Conservation (phyloP, 1,140 invertebrate genomes). For the Eubasilissa regina region DNA sequence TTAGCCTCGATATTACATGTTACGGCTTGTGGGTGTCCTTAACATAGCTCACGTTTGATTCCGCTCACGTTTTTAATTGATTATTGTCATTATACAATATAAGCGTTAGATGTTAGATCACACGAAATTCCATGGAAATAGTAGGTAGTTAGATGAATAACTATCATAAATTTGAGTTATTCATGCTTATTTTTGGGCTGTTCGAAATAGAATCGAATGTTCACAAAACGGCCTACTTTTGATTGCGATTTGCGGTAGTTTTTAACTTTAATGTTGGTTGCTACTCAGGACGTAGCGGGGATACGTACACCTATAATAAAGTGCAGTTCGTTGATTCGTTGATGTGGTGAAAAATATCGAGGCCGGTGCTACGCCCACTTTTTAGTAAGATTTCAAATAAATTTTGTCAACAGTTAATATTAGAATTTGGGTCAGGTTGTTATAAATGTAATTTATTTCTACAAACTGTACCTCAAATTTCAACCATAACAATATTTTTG, state of each 20-base stretch:
- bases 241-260: neutral
- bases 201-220: slow-evolving; percentile 15
- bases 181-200: slow-evolving; percentile 2
- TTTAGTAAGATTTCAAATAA: no score
- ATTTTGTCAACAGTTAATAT: no score
- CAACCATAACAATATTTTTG: no score
- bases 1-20: slow-evolving; percentile 16
- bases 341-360: no score
- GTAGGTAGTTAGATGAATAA: neutral
- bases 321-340: no score
- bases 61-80: neutral
- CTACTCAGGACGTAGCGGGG: neutral
- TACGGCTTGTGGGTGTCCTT: neutral
- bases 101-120: slow-evolving; percentile 7
- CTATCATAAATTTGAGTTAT: neutral
- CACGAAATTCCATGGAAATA: neutral
- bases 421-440: no score
- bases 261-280: neutral
- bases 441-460: no score
- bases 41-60: slow-evolving; percentile 1
- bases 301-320: no score
- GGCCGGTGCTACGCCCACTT: no score
- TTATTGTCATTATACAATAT: neutral
- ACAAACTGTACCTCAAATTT: no score
- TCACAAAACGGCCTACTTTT: neutral